These are phyloP conservation scores for Hydractinia symbiolongicarpus DNA, from an alignment of 30 jellyfish, hydroid and myxozoan species.

Conservation along the genomic window DNA sequence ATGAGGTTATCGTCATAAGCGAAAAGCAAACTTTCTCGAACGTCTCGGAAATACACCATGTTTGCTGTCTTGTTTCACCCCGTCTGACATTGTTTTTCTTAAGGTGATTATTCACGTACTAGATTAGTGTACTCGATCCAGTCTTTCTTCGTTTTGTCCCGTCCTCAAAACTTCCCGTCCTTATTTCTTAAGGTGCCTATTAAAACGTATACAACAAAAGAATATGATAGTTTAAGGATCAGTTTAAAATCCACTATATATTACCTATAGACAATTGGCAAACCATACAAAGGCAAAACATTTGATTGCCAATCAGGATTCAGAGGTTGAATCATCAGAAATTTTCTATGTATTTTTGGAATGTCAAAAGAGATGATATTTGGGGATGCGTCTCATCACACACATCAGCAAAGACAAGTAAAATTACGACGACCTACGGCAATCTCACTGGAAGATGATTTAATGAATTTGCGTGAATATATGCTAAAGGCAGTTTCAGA, in stretches of 20 bases:
- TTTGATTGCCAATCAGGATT: neutral
- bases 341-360: constrained; percentile 3
- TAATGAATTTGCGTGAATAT: neutral
- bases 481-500: neutral
- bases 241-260: neutral
- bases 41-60: no score
- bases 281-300: neutral
- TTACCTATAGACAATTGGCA: neutral
- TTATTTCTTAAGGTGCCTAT: neutral
- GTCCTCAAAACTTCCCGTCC: no score
- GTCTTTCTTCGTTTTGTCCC: no score
- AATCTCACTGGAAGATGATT: constrained; percentile 8
- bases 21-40: no score
- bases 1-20: no score
- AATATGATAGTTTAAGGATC: neutral
- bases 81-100: no score
- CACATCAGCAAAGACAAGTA: neutral
- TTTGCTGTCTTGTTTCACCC: no score
- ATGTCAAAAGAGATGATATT: constrained; percentile 2
- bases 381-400: constrained; percentile 8
- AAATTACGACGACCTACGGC: constrained; percentile 6
- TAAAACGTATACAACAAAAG: neutral
- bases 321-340: neutral
- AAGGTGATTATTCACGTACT: no score
- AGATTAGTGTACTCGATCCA: no score